Evolutionary conservation across 2,113 vertebrate genomes (phyloP).

Genomic region (Todiramphus saurophagus): DNA sequence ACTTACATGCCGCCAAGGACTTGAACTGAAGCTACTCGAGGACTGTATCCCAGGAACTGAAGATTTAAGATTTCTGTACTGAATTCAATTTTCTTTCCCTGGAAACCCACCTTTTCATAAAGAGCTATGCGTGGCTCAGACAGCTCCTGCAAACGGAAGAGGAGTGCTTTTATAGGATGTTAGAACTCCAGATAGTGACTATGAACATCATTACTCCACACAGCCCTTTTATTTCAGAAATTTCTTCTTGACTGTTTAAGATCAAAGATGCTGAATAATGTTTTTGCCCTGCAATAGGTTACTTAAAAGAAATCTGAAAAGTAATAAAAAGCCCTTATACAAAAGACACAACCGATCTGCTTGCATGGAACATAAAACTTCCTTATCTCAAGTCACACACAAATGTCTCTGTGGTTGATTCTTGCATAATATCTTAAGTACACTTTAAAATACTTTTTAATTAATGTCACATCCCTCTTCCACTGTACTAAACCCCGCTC

Average conservation of each 20-base stretch:
- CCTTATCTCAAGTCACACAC: neutral
- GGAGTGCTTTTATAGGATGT: neutral
- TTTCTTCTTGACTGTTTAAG: neutral
- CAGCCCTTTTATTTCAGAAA: neutral
- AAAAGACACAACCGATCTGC: neutral
- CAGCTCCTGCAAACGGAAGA: constrained; percentile 81
- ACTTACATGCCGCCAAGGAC: constrained; percentile 94
- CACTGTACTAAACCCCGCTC: neutral
- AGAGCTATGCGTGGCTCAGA: constrained; percentile 87
- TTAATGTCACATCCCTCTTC: neutral
- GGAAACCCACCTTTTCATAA: constrained; percentile 85
- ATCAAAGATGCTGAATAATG: neutral
- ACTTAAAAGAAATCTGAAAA: neutral
- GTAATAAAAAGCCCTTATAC: neutral
- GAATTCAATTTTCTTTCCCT: constrained; percentile 84
- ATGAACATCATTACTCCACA: neutral
- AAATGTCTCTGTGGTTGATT: neutral
- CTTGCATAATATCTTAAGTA: neutral
- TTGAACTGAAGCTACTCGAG: constrained; percentile 83
- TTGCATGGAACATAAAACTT: neutral
- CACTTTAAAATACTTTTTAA: neutral
- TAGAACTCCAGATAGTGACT: neutral
- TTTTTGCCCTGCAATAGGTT: neutral
- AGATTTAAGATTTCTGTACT: constrained; percentile 79
- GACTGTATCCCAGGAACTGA: constrained; percentile 78